A percentile compares a stretch with the other conserved stretches of the same genome.
Conservation (phyloP, 2,797 vertebrate species). For the Crocodylus rhombifer region DNA sequence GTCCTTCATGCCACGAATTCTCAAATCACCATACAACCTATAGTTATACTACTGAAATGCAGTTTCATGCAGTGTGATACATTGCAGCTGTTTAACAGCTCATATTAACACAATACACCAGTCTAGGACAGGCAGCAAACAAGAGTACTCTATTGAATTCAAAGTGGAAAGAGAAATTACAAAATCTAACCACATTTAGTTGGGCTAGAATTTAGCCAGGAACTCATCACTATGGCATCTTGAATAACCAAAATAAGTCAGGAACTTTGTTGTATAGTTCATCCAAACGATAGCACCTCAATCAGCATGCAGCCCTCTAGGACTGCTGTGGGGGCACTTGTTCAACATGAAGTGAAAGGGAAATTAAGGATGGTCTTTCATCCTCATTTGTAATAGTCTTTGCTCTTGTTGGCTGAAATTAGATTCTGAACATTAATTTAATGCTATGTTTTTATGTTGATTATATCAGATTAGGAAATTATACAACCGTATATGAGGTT, state of each 20-base stretch:
- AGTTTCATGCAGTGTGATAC: conserved; percentile 50
- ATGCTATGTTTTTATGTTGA: conserved; percentile 77
- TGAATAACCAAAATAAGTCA: conserved; percentile 55
- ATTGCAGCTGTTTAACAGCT: conserved; percentile 68
- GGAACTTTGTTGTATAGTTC: conserved; percentile 59
- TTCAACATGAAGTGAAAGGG: conserved; percentile 14
- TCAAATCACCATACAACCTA: not conserved
- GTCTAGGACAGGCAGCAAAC: conserved; percentile 46
- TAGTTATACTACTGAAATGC: conserved; percentile 34
- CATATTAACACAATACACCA: conserved; percentile 53
- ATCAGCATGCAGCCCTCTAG: not conserved
- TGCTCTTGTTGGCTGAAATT: conserved; percentile 69
- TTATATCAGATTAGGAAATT: conserved; percentile 81
- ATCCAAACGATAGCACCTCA: conserved; percentile 59
- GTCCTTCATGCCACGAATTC: conserved; percentile 29
- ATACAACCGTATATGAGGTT: conserved; percentile 70
- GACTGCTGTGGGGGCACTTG: not conserved
- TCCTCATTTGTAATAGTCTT: not conserved
- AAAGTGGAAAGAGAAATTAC: conserved; percentile 66
- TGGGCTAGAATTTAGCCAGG: conserved; percentile 43
- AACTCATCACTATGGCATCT: conserved; percentile 52
- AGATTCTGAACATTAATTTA: conserved; percentile 79
- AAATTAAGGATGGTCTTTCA: conserved; percentile 29
- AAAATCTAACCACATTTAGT: conserved; percentile 65
- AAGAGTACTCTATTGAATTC: conserved; percentile 63